These are phyloP conservation scores for Chelonus formosanus DNA, from an alignment of 2,888 invertebrate species.

Conservation along the genomic window DNA sequence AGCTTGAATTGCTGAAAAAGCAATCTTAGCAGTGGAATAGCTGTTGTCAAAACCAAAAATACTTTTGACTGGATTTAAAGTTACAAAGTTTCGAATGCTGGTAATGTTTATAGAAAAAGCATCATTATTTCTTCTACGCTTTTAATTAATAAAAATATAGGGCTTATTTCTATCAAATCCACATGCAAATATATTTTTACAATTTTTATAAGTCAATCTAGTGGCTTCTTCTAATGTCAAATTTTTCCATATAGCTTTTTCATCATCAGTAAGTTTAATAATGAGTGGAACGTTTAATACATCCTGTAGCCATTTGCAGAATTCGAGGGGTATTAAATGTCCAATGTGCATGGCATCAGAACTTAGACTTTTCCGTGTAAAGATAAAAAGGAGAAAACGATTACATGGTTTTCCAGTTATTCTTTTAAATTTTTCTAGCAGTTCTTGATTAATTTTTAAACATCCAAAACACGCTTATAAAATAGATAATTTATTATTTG, in stretches of 20 bases:
- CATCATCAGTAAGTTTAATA: constrained; percentile 98
- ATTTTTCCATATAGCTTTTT: constrained; percentile 97
- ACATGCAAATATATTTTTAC: constrained; percentile 96
- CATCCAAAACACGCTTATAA: constrained; percentile 92
- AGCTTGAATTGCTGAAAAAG: no score
- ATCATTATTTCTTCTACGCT: no score
- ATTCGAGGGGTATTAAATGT: constrained; percentile 95
- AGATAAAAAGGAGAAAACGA: constrained; percentile 94
- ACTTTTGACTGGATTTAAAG: no score
- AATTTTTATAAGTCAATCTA: constrained; percentile 87
- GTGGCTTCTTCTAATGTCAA: constrained; percentile 88
- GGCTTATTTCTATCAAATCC: constrained; percentile 96
- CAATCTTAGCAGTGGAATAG: no score
- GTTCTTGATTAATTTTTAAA: constrained; percentile 84
- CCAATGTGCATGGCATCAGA: constrained; percentile 96
- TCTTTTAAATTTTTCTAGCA: constrained; percentile 86
- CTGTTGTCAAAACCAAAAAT: no score
- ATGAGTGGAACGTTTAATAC: constrained; percentile 94
- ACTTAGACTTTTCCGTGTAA: constrained; percentile 97
- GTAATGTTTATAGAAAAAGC: no score
- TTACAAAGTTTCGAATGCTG: no score
- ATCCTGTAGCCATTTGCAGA: constrained; percentile 94
- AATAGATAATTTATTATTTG: constrained; percentile 24
- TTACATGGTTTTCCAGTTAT: constrained; percentile 86
- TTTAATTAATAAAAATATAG: no score